phyloP scores from a whole-genome alignment of 1,140 invertebrate genomes.

The Drepana arcuata region DNA sequence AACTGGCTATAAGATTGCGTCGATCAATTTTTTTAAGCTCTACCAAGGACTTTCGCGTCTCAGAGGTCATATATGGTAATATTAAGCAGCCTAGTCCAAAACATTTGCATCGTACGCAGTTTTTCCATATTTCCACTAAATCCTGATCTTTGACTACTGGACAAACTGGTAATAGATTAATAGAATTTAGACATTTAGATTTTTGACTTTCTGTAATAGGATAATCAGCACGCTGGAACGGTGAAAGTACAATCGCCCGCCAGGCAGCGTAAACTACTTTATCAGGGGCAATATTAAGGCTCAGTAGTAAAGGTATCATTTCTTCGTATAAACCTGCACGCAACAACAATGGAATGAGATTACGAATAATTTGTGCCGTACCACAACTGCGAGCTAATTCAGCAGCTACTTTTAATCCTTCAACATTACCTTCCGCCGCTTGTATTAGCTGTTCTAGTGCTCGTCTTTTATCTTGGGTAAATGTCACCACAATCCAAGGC shows the following conservation, averaged over 20 bases:
- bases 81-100: constrained; percentile 55
- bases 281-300: constrained; percentile 37
- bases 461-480: constrained; percentile 52
- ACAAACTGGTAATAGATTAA: constrained; percentile 63
- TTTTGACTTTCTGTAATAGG: constrained; percentile 62
- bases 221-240: constrained; percentile 62
- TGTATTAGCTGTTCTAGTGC: constrained; percentile 55
- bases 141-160: constrained; percentile 59
- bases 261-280: constrained; percentile 52
- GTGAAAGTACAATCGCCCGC: constrained; percentile 55
- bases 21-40: constrained; percentile 58
- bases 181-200: constrained; percentile 50
- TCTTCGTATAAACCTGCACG: constrained; percentile 48
- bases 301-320: constrained; percentile 53
- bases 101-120: constrained; percentile 58
- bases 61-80: constrained; percentile 51
- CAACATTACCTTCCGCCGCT: constrained; percentile 36
- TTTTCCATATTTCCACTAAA: constrained; percentile 61
- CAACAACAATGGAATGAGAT: constrained; percentile 44
- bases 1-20: constrained; percentile 53
- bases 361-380: constrained; percentile 33
- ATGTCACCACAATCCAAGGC: constrained; percentile 60
- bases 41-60: constrained; percentile 38
- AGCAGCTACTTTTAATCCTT: constrained; percentile 48
- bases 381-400: constrained; percentile 50